Percentiles rank a stretch among this genome's conserved stretches.
Conservation (phyloP, 2,888 invertebrate species). For the Perdita meconis region DNA sequence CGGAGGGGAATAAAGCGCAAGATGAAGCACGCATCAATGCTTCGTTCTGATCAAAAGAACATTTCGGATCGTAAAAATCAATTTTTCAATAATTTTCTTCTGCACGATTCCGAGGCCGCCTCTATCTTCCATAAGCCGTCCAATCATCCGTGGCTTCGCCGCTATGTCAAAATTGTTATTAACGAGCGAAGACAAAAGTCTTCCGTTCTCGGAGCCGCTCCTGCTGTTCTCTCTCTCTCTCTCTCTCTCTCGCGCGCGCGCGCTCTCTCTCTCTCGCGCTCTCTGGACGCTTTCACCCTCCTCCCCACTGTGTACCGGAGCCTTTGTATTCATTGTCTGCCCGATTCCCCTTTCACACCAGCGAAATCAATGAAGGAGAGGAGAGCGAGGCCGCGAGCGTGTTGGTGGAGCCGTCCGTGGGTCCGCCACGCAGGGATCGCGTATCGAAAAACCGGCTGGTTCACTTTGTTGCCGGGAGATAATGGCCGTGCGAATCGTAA, state of each 20-base stretch:
- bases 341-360: constrained; percentile 71
- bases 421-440: constrained; percentile 35
- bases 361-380: constrained; percentile 64
- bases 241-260: constrained; percentile 35
- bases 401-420: not conserved
- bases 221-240: no score
- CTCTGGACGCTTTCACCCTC: constrained; percentile 35
- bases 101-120: not conserved
- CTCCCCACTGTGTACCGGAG: constrained; percentile 34
- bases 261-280: constrained; percentile 34
- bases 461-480: constrained; percentile 74
- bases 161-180: constrained; percentile 65
- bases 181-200: constrained; percentile 71
- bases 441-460: constrained; percentile 75
- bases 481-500: constrained; percentile 76
- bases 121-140: constrained; percentile 28
- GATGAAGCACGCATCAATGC: constrained; percentile 42
- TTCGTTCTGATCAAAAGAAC: constrained; percentile 53
- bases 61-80: constrained; percentile 57
- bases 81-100: constrained; percentile 65
- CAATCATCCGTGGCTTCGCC: constrained; percentile 52
- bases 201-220: constrained; percentile 52
- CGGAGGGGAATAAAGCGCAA: constrained; percentile 20
- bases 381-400: not conserved
- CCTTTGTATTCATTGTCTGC: constrained; percentile 69